Percentiles rank a stretch among this genome's conserved stretches.
Evolutionary conservation across 2,888 invertebrate genomes (phyloP).

Genomic region (Dryobota labecula): DNA sequence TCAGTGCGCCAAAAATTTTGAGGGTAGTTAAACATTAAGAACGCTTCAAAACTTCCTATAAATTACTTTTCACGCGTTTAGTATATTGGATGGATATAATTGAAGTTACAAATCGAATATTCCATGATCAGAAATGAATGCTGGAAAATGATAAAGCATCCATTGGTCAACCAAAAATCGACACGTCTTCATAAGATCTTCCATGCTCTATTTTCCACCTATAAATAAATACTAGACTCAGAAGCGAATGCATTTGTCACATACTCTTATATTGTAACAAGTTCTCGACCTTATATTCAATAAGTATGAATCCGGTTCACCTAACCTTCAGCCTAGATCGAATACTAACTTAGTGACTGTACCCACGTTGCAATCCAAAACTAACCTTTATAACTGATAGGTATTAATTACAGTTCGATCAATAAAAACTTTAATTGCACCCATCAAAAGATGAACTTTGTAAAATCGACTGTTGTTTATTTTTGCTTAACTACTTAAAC

Average conservation of each 20-base stretch:
- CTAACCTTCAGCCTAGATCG: constrained; percentile 54
- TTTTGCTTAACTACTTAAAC: not conserved
- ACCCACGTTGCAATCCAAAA: constrained; percentile 33
- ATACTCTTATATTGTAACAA: constrained; percentile 29
- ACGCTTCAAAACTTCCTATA: constrained; percentile 27
- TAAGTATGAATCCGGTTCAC: constrained; percentile 56
- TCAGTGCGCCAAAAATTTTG: constrained; percentile 9
- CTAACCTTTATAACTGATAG: constrained; percentile 24
- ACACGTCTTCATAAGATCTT: too few relatives aligned
- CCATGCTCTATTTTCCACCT: not conserved
- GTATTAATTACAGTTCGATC: not conserved
- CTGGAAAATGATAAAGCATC: not conserved
- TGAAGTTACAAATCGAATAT: constrained; percentile 6
- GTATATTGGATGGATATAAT: constrained; percentile 3
- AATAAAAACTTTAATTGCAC: constrained; percentile 1
- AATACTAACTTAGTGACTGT: constrained; percentile 28
- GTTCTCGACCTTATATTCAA: constrained; percentile 54
- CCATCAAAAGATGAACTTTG: not conserved
- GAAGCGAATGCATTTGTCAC: constrained; percentile 21
- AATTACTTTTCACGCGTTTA: not conserved
- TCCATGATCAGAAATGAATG: not conserved
- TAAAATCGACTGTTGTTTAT: not conserved
- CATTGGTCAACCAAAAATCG: not conserved
- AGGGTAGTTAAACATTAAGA: constrained; percentile 41
- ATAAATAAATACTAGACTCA: not conserved